Base-by-base conservation (phyloP, 2,888 invertebrate species). In the Plebejus anna region DNA sequence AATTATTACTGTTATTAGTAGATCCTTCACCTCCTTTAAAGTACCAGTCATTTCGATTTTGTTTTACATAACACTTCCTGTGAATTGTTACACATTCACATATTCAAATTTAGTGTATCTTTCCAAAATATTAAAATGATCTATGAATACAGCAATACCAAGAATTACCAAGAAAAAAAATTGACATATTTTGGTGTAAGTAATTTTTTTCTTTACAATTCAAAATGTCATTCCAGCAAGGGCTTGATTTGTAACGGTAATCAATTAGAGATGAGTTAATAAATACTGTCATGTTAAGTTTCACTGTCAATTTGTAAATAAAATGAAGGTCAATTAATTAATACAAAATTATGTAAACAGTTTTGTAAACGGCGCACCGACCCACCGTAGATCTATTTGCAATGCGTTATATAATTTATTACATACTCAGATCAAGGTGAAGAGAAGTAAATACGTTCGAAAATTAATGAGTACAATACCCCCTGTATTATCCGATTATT, bases 391-490 rank as follows among this genome's bases (percentile, higher is more conserved):
- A 51, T 28, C 51, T 51, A 55, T 55, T 73, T 55, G 73, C 32
- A 73, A 73, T 16, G 28, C 28, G 32, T 73, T 73, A 73, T 73
- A 73, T 73, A 73, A 73, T 55, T 55, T 51, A 55, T 73, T 55
- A 73, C 73, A 73, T 51, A 55, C 72, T 28, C 51, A 47, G 72
- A 55, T 51, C 73, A 73, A 73, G 55, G 73, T 73, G 51, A 55
- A 55, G 16, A 73, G 32, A 11, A 61, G 61, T 61, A 28, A 61
- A 66, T 32, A 66, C 66, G 28, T 66, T 66, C 66, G 32, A 66
- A 66, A 66, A 66, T 28, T 32, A 32, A 66, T 66, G 66, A 66
- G 13, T 32, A 28, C 66, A 32, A 32, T 66, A 1, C 66, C 22
- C 22, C 22, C 22, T 22, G 22, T 22, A 22, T 22, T 22, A 66